These are phyloP conservation scores for Drosophila paulistorum DNA, from an alignment of 1,140 invertebrate genomes.

Conservation along the genomic window DNA sequence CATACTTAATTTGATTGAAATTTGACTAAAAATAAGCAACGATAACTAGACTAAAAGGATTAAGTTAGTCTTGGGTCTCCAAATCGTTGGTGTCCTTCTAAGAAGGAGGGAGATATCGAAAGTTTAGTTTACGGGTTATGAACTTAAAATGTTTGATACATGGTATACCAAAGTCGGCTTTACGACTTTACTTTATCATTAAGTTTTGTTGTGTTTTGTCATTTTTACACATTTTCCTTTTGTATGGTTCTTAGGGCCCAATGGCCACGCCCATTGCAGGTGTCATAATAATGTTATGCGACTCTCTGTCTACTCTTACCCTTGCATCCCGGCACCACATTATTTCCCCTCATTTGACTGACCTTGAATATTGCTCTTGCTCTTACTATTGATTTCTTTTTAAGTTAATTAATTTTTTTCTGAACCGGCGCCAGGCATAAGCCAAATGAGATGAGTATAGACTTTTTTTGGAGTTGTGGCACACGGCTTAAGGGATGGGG, in stretches of 20 bases:
- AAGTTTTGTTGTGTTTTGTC: neutral
- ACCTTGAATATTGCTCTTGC: slow-evolving; percentile 54
- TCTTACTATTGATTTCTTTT: slow-evolving; percentile 64
- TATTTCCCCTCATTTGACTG: slow-evolving; percentile 4
- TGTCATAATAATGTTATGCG: slow-evolving; percentile 71
- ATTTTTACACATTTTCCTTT: slow-evolving; percentile 27
- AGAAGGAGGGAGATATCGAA: too few relatives aligned
- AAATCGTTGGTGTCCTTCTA: too few relatives aligned
- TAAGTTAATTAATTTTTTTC: slow-evolving; percentile 71
- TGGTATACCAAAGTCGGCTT: too few relatives aligned
- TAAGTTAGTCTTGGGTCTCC: too few relatives aligned
- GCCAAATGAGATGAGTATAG: slow-evolving; percentile 18
- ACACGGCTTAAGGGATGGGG: neutral
- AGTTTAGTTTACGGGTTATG: too few relatives aligned
- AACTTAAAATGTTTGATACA: too few relatives aligned
- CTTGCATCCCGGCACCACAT: neutral
- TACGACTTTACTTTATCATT: slow-evolving; percentile 22
- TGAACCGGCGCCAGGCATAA: neutral
- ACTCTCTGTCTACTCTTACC: slow-evolving; percentile 11
- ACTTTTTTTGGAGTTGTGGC: neutral
- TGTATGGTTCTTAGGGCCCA: slow-evolving; percentile 29
- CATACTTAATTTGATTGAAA: too few relatives aligned
- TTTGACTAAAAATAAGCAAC: too few relatives aligned
- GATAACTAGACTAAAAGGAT: too few relatives aligned
- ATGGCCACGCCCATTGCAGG: slow-evolving; percentile 44